Percentiles rank a stretch among this genome's conserved stretches.
Conservation (phyloP, 2,113 vertebrate species). For the Edolisoma coerulescens region DNA sequence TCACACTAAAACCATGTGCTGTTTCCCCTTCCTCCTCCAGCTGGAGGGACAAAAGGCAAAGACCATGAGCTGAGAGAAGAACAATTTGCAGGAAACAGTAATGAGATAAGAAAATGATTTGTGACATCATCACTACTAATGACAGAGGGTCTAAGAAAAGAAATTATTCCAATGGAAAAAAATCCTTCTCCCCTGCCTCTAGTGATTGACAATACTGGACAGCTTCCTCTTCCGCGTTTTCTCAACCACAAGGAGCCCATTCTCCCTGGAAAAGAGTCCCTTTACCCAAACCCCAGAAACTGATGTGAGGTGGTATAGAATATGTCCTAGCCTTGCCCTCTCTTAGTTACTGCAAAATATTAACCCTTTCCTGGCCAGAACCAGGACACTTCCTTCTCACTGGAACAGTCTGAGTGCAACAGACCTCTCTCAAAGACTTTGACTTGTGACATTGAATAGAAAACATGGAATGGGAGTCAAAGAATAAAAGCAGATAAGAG, state of each 20-base stretch:
- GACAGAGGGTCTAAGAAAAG: background rate
- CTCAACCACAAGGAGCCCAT: background rate
- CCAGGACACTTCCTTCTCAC: background rate
- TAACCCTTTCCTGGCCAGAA: background rate
- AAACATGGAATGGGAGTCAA: background rate
- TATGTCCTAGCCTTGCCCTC: too few species aligned
- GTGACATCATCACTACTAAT: background rate
- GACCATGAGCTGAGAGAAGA: background rate
- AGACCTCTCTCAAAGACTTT: background rate
- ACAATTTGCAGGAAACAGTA: background rate
- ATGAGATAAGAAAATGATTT: background rate
- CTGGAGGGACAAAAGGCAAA: background rate
- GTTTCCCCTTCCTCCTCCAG: background rate
- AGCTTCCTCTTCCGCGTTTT: rapidly evolving
- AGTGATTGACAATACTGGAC: rapidly evolving
- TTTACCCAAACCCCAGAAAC: background rate
- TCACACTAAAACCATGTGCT: background rate
- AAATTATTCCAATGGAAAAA: background rate
- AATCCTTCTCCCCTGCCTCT: too few species aligned
- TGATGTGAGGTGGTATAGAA: background rate
- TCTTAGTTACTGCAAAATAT: background rate
- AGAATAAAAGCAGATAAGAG: background rate
- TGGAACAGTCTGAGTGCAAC: background rate
- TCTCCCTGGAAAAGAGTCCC: too few species aligned
- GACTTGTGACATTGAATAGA: background rate